These are phyloP conservation scores for Myripristis murdjan DNA, from an alignment of 2,797 vertebrate species.

Conservation along the genomic window DNA sequence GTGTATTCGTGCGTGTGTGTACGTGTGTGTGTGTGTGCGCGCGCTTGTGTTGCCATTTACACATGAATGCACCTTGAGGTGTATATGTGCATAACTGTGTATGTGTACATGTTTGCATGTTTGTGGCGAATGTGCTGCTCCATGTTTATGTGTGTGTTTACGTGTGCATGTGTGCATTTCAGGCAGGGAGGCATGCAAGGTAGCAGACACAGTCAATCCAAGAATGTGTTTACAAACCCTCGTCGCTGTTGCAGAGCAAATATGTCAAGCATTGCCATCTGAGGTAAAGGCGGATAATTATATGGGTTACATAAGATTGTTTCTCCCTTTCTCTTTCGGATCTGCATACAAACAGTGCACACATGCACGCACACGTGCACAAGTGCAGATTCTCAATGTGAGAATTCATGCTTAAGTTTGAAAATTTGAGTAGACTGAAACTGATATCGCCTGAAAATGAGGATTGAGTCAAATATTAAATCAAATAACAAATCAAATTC, in stretches of 20 bases:
- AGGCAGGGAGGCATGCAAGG: conserved; percentile 29
- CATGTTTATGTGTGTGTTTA: conserved; percentile 1
- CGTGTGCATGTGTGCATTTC: background rate
- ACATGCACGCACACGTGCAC: conserved; percentile 1
- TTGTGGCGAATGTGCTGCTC: background rate
- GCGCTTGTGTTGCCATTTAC: background rate
- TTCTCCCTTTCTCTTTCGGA: background rate
- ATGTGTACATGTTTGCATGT: too few species aligned
- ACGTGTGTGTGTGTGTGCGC: background rate
- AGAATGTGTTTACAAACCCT: conserved; percentile 35
- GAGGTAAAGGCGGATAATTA: conserved; percentile 33
- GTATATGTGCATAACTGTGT: too few species aligned
- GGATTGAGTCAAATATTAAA: background rate
- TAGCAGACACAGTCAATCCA: conserved; percentile 27
- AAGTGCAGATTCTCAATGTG: background rate
- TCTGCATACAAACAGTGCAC: background rate
- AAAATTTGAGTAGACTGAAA: conserved; percentile 2
- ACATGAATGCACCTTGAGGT: too few species aligned
- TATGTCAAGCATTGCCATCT: background rate
- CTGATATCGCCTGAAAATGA: too few species aligned
- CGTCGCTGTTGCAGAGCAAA: conserved; percentile 25
- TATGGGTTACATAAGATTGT: conserved; percentile 15
- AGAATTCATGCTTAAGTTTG: too few species aligned
- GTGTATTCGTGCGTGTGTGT: conserved; percentile 2
- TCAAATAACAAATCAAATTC: background rate